These are phyloP conservation scores for Dolichopus griseipennis DNA, from an alignment of 2,888 invertebrate genomes.

Conservation along the genomic window DNA sequence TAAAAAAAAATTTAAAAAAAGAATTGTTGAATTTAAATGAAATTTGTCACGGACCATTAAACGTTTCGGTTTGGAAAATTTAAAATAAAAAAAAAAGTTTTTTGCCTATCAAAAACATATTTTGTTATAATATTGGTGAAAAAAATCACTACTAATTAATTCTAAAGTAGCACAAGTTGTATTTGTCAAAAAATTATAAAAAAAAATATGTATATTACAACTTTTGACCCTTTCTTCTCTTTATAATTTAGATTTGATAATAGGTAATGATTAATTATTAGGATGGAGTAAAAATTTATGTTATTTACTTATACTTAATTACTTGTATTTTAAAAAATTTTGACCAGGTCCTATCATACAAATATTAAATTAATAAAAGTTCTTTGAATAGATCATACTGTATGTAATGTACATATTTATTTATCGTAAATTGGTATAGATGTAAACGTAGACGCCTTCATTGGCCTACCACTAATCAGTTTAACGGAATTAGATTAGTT, in stretches of 20 bases:
- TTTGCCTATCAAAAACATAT: not conserved
- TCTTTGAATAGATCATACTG: too few relatives aligned
- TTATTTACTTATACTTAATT: not conserved
- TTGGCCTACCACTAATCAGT: too few relatives aligned
- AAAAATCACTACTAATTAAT: slow-evolving; percentile 4
- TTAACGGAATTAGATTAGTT: too few relatives aligned
- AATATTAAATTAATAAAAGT: too few relatives aligned
- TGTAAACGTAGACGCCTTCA: too few relatives aligned
- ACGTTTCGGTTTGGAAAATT: not conserved
- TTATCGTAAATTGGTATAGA: too few relatives aligned
- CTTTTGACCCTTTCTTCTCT: not conserved
- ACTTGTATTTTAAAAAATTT: too few relatives aligned
- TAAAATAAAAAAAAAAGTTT: not conserved
- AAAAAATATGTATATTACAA: not conserved
- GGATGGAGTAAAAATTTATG: not conserved
- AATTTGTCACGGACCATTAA: not conserved
- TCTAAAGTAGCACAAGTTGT: not conserved
- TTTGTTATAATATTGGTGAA: not conserved
- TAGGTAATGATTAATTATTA: not conserved
- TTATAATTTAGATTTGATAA: not conserved
- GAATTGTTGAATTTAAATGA: too few relatives aligned
- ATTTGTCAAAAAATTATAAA: not conserved
- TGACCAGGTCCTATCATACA: too few relatives aligned
- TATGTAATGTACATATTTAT: too few relatives aligned
- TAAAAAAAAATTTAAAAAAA: too few relatives aligned